Percentiles rank a stretch among this genome's conserved stretches.
phyloP scores from a whole-genome alignment of 2,113 vertebrate genomes.

The Onychostoma macrolepis region DNA sequence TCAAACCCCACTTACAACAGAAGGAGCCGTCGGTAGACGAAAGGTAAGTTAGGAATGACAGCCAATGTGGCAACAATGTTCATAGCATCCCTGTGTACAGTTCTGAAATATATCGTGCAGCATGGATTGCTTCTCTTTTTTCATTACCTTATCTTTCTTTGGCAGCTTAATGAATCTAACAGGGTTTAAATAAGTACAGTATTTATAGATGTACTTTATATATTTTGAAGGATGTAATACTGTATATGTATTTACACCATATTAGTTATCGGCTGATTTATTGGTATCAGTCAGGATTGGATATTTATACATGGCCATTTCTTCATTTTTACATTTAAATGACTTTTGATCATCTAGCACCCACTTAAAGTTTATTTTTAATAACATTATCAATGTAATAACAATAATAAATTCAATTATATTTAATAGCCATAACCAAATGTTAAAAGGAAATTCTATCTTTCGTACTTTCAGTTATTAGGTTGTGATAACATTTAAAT shows the following conservation, averaged over 20 bases:
- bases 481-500: too few relatives aligned
- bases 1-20: conserved; percentile 94
- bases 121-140: not conserved
- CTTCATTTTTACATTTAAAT: not conserved
- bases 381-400: not conserved
- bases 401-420: not conserved
- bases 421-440: not conserved
- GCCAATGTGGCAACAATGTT: not conserved
- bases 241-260: not conserved
- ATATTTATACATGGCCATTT: not conserved
- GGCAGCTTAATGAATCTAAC: not conserved
- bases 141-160: not conserved
- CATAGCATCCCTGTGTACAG: conserved; percentile 14
- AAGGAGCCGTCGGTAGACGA: conserved; percentile 95
- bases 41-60: conserved; percentile 78
- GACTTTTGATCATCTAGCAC: too few relatives aligned
- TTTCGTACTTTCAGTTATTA: too few relatives aligned
- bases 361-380: not conserved
- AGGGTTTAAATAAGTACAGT: not conserved
- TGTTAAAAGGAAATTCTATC: too few relatives aligned
- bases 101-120: not conserved
- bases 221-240: too few relatives aligned
- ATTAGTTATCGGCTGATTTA: not conserved
- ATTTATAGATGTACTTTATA: not conserved
- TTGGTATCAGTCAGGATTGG: not conserved